phyloP scores from a whole-genome alignment of 1,140 invertebrate genomes.

The Ips typographus region DNA sequence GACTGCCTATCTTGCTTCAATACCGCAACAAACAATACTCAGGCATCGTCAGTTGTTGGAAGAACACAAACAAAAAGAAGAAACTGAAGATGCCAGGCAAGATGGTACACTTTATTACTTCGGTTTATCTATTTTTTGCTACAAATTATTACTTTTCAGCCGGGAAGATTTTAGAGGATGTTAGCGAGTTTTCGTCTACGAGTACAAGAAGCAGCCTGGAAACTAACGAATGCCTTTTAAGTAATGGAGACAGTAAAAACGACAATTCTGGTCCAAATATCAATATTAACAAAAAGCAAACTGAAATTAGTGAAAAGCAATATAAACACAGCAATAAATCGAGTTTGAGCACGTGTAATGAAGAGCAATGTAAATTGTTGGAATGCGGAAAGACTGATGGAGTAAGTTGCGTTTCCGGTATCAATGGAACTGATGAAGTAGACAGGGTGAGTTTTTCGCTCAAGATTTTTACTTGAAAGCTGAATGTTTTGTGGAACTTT shows the following conservation, averaged over 20 bases:
- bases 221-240: too few species aligned
- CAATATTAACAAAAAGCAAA: constrained; percentile 11
- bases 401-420: constrained; percentile 10
- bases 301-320: constrained; percentile 19
- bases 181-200: constrained; percentile 18
- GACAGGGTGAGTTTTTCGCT: constrained; percentile 16
- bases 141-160: constrained; percentile 5
- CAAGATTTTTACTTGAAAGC: neutral
- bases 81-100: constrained; percentile 18
- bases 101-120: constrained; percentile 8
- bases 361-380: constrained; percentile 29
- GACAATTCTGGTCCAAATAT: constrained; percentile 16
- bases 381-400: constrained; percentile 21
- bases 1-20: constrained; percentile 73
- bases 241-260: neutral
- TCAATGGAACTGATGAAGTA: constrained; percentile 22
- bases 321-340: constrained; percentile 20
- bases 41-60: constrained; percentile 61
- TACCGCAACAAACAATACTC: constrained; percentile 72
- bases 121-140: neutral
- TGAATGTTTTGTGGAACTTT: neutral
- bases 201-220: constrained; percentile 15
- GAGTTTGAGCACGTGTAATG: constrained; percentile 10
- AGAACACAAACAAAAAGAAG: constrained; percentile 33
- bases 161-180: constrained; percentile 29